Conservation (phyloP, 2,888 invertebrate genomes). For the Lysandra coridon region DNA sequence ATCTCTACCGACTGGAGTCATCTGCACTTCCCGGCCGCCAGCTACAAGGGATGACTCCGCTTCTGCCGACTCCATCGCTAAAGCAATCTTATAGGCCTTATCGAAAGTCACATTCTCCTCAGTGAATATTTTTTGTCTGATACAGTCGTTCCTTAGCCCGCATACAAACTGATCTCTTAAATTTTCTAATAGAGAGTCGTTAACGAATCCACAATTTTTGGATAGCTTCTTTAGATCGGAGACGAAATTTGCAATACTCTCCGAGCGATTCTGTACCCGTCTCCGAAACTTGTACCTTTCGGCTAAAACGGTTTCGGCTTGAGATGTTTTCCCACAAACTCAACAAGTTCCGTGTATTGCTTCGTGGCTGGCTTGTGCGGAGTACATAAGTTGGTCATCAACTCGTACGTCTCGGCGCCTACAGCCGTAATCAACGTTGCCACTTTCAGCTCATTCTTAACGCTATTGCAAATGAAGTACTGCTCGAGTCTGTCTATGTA, state of each 20-base stretch:
- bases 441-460: slow-evolving; percentile 13
- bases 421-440: slow-evolving; percentile 40
- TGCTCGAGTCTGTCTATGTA: slow-evolving; percentile 32
- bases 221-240: slow-evolving; percentile 39
- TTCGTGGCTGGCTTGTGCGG: too few species aligned
- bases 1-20: too few species aligned
- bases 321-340: slow-evolving; percentile 36
- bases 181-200: slow-evolving; percentile 39
- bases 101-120: slow-evolving; percentile 34
- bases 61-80: slow-evolving; percentile 32
- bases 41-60: too few species aligned
- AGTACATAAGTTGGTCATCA: too few species aligned
- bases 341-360: background rate
- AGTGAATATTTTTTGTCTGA: slow-evolving; percentile 35
- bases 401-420: too few species aligned
- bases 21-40: too few species aligned
- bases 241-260: slow-evolving; percentile 31
- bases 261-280: slow-evolving; percentile 28
- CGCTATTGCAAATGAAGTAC: slow-evolving; percentile 10
- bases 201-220: slow-evolving; percentile 36
- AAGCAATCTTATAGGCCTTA: slow-evolving; percentile 32
- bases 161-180: slow-evolving; percentile 42
- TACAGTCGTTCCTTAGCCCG: slow-evolving; percentile 30
- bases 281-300: slow-evolving; percentile 41
- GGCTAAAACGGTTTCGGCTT: slow-evolving; percentile 38